phyloP scores from a whole-genome alignment of 2,888 invertebrate species.

The Cheilosia grossa region DNA sequence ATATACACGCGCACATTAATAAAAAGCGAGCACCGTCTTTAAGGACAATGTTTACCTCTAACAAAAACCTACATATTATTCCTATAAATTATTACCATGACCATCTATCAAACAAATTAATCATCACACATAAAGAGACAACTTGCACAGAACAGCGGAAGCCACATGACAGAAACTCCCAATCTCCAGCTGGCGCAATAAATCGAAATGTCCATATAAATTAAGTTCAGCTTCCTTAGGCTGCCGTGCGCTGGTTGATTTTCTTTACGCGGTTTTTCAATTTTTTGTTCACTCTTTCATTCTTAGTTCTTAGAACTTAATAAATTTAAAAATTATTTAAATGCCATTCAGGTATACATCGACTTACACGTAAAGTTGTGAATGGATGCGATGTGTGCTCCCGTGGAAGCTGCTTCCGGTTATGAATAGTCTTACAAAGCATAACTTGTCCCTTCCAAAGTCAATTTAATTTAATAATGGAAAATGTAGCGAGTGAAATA shows the following conservation, averaged over 20 bases:
- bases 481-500: too few species aligned
- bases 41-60: constrained; percentile 51
- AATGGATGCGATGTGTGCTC: neutral
- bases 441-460: too few species aligned
- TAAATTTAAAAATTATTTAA: constrained; percentile 38
- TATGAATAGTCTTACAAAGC: neutral
- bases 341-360: neutral
- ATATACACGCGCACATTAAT: too few species aligned
- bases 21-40: neutral
- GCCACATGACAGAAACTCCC: constrained; percentile 71
- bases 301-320: constrained; percentile 3
- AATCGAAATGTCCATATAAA: constrained; percentile 74
- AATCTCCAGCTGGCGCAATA: constrained; percentile 74
- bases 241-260: constrained; percentile 6
- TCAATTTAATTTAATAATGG: too few species aligned
- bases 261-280: neutral
- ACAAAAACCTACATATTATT: constrained; percentile 56
- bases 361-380: neutral
- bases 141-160: constrained; percentile 71
- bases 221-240: constrained; percentile 69
- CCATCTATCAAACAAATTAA: constrained; percentile 74
- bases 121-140: constrained; percentile 74
- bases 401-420: constrained; percentile 5
- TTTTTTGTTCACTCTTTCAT: neutral
- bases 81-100: constrained; percentile 59